Evolutionary conservation across 2,888 invertebrate genomes (phyloP), one percentile per base, ranked within the genome.

Genomic region (Pedicia rivosa): DNA sequence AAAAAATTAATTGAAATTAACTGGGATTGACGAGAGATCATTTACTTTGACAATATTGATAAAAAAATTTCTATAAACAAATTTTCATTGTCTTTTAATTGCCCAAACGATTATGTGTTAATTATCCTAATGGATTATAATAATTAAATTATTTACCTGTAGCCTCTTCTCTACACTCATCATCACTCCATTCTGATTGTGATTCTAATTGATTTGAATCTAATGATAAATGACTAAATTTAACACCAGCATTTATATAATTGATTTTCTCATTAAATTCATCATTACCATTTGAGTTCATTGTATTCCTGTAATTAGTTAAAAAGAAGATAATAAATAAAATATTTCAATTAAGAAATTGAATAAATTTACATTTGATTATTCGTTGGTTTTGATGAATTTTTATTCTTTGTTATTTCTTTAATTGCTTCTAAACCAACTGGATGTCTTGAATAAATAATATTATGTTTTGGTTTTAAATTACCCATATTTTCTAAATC

Each of bases 111-210:
- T n/a, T n/a, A n/a, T n/a, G n/a, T n/a, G n/a, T n/a, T n/a, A n/a
- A n/a, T n/a, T n/a, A n/a, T n/a, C n/a, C n/a, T n/a, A n/a, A n/a
- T n/a, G n/a, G n/a, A n/a, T n/a, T n/a, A n/a, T n/a, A n/a, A n/a
- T n/a, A n/a, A n/a, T n/a, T n/a, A n/a, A 32, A 3, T 9, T 1
- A 30, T 40, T 45, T 40, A 60, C 62, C 73, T n/a, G 72, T 72
- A 35, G 71, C 73, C 41, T 72, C 74, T 29, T 71, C 72, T 45
- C 72, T 72, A 46, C 70, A 71, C 46, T 66, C 67, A 47, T 72
- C 72, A 50, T 72, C 72, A 44, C 79, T 80, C 82, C 82, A 82
- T 53, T 83, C 83, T n/a, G 81, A 81, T 50, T 81, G 78, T 58
- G 81, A 81, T 51, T 75, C 74, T 45, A 74, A 65, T 36, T 61